Conservation (phyloP, 2,888 invertebrate genomes). For the Parnassius apollo region DNA sequence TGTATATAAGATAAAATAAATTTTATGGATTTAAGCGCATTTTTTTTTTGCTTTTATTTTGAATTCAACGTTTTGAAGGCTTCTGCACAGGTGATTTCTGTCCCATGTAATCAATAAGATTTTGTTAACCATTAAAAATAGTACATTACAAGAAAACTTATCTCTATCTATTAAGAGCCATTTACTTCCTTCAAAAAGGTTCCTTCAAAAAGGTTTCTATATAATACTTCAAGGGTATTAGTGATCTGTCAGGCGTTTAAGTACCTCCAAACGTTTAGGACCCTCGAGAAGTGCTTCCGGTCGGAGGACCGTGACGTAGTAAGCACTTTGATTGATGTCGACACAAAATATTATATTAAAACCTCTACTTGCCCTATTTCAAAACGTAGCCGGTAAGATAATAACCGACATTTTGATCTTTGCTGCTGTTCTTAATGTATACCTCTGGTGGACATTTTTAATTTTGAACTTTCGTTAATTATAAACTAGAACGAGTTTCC, state of each 20-base stretch:
- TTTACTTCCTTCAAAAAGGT: conserved; percentile 60
- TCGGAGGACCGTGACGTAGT: conserved; percentile 45
- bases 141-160: background rate
- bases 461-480: too few species aligned
- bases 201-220: conserved; percentile 57
- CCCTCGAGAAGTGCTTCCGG: conserved; percentile 54
- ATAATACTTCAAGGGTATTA: conserved; percentile 64
- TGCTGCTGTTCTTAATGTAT: too few species aligned
- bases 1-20: too few species aligned
- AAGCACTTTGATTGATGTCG: conserved; percentile 44
- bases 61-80: too few species aligned
- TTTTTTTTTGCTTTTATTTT: too few species aligned
- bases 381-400: background rate
- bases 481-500: too few species aligned
- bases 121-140: too few species aligned
- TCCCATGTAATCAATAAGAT: too few species aligned
- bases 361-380: background rate
- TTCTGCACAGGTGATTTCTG: too few species aligned
- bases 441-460: too few species aligned
- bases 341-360: conserved; percentile 26
- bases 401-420: background rate
- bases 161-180: conserved; percentile 40
- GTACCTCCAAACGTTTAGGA: conserved; percentile 52
- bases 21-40: too few species aligned
- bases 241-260: conserved; percentile 60